Evolutionary conservation across 2,888 invertebrate species (phyloP).

Genomic region (Volucella zonaria): DNA sequence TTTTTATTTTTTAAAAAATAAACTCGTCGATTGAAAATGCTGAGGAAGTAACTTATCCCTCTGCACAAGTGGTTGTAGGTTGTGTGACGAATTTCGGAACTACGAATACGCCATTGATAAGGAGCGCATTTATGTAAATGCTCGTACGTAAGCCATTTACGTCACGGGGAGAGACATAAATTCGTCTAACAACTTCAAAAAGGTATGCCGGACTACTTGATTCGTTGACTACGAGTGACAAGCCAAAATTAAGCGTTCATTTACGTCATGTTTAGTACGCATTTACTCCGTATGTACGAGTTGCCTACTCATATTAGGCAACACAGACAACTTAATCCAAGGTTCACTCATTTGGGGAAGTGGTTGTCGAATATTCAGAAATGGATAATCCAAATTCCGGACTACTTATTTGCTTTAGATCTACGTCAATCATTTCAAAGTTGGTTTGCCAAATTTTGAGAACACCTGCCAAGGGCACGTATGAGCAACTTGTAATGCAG

Average conservation of each 20-base stretch:
- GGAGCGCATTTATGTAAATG: background rate
- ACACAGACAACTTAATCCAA: constrained; percentile 4
- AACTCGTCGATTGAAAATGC: background rate
- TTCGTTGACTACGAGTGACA: constrained; percentile 1
- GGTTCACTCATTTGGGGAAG: constrained; percentile 3
- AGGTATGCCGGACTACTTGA: constrained; percentile 12
- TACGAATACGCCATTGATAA: background rate
- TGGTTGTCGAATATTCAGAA: background rate
- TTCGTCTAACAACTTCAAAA: constrained; percentile 18
- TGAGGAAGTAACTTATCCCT: background rate
- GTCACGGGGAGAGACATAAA: constrained; percentile 19
- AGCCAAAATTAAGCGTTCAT: constrained; percentile 23
- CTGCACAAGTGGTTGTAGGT: constrained; percentile 1
- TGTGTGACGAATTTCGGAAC: constrained; percentile 6
- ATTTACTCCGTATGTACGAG: background rate
- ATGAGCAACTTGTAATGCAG: background rate
- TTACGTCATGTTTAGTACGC: constrained; percentile 43
- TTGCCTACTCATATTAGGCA: constrained; percentile 15
- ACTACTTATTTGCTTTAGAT: constrained; percentile 5
- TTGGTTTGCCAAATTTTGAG: constrained; percentile 6
- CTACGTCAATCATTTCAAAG: constrained; percentile 20
- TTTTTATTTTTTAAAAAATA: background rate
- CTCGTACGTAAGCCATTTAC: constrained; percentile 27
- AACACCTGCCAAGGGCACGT: constrained; percentile 23
- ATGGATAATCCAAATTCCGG: background rate